Percentiles rank a stretch among this genome's conserved stretches.
These are phyloP conservation scores for Urechis unicinctus DNA, from an alignment of 2,888 invertebrate genomes.

Conservation along the genomic window DNA sequence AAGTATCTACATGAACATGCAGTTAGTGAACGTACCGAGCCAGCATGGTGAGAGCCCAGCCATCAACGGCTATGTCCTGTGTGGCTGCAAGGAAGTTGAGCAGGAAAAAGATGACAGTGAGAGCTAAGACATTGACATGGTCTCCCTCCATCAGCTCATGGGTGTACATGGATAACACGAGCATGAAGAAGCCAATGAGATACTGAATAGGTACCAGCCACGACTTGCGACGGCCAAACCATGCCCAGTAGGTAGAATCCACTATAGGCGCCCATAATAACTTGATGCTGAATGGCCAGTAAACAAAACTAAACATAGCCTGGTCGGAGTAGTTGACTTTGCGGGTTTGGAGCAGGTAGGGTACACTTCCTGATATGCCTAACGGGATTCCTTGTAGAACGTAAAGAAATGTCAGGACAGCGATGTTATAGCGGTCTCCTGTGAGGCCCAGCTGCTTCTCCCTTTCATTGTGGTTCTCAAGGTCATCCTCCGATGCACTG, in stretches of 20 bases:
- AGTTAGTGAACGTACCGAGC: slow-evolving; percentile 63
- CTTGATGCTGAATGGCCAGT: slow-evolving; percentile 85
- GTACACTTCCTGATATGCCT: slow-evolving; percentile 87
- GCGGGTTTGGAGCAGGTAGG: slow-evolving; percentile 87
- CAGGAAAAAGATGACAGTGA: slow-evolving; percentile 81
- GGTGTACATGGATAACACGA: slow-evolving; percentile 73
- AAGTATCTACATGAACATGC: neutral
- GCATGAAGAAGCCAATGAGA: slow-evolving; percentile 78
- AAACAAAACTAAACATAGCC: slow-evolving; percentile 73
- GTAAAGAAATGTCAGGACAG: slow-evolving; percentile 83
- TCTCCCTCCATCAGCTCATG: slow-evolving; percentile 64
- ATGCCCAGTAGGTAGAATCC: slow-evolving; percentile 76
- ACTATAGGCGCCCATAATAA: slow-evolving; percentile 97
- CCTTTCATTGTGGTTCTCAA: neutral
- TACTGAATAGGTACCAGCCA: slow-evolving; percentile 88
- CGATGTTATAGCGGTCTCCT: slow-evolving; percentile 62
- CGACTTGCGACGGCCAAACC: slow-evolving; percentile 85
- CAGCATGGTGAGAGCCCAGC: slow-evolving; percentile 98
- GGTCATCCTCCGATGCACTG: too few relatives aligned
- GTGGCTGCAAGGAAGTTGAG: slow-evolving; percentile 96
- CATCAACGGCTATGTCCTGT: slow-evolving; percentile 99
- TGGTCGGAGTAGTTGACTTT: slow-evolving; percentile 92
- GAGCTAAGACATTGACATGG: slow-evolving; percentile 44
- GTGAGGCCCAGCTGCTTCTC: neutral
- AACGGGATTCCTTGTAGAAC: slow-evolving; percentile 81